A percentile compares a stretch with the other conserved stretches of the same genome.
Evolutionary conservation across 1,140 invertebrate genomes (phyloP).

Genomic region (Periplaneta americana): DNA sequence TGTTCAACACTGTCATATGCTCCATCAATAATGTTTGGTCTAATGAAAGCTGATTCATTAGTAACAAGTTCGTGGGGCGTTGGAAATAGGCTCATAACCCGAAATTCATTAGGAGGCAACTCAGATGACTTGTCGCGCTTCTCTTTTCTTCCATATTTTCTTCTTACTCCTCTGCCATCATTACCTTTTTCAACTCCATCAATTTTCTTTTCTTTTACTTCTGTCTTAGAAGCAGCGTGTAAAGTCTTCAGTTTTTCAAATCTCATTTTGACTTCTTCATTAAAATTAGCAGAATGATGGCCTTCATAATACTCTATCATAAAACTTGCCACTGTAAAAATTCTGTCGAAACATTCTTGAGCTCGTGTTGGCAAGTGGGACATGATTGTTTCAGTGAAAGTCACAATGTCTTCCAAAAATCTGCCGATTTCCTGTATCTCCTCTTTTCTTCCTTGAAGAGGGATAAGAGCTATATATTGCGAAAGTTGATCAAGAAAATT

Average conservation of each 20-base stretch:
- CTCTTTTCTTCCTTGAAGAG: not conserved
- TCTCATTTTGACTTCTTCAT: not conserved
- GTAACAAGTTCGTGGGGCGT: constrained; percentile 23
- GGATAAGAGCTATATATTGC: not conserved
- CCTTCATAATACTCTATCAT: not conserved
- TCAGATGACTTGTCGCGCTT: not conserved
- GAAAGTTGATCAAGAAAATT: constrained; percentile 30
- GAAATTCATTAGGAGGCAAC: constrained; percentile 8
- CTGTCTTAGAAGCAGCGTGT: not conserved
- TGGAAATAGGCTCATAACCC: constrained; percentile 8
- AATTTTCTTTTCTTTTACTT: not conserved
- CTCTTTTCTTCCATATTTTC: too few species aligned
- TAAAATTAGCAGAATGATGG: not conserved
- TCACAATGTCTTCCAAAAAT: constrained; percentile 6
- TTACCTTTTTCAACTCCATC: too few species aligned
- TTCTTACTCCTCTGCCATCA: too few species aligned
- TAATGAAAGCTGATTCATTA: constrained; percentile 37
- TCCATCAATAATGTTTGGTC: constrained; percentile 53
- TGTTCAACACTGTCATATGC: constrained; percentile 55
- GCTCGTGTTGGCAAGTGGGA: not conserved
- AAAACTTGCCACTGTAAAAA: not conserved
- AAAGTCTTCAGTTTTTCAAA: not conserved
- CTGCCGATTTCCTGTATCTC: not conserved
- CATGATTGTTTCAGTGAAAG: not conserved
- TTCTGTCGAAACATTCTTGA: not conserved